A percentile compares a stretch with the other conserved stretches of the same genome.
These are phyloP conservation scores for Andrena minutula DNA, from an alignment of 2,888 invertebrate genomes.

Conservation along the genomic window DNA sequence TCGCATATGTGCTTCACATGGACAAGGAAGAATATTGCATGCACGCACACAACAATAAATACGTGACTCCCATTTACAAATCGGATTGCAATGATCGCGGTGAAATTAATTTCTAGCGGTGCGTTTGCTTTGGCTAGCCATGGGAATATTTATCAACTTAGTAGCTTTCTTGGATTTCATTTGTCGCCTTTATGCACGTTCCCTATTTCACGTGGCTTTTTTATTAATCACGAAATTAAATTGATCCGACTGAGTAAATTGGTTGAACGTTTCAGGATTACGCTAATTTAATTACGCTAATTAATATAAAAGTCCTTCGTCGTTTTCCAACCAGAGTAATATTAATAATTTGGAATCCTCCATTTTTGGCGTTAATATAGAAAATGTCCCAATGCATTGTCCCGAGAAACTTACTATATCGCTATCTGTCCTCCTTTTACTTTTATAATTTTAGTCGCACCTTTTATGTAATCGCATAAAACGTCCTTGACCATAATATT, in stretches of 20 bases:
- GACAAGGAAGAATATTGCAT: not conserved
- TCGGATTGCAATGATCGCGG: slow-evolving; percentile 30
- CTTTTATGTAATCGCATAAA: too few relatives aligned
- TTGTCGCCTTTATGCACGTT: too few relatives aligned
- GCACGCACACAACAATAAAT: slow-evolving; percentile 17
- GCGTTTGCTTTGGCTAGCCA: slow-evolving; percentile 4
- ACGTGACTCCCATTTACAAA: slow-evolving; percentile 40
- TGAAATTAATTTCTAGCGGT: slow-evolving; percentile 37
- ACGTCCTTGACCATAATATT: too few relatives aligned
- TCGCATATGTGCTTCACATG: not conserved
- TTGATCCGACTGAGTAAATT: too few relatives aligned
- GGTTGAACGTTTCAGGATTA: too few relatives aligned
- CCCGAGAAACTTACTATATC: not conserved
- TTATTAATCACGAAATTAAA: too few relatives aligned
- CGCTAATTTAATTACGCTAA: too few relatives aligned
- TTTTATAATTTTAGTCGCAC: not conserved
- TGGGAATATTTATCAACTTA: slow-evolving; percentile 28
- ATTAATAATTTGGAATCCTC: too few relatives aligned
- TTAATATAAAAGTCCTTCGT: too few relatives aligned
- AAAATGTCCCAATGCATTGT: not conserved
- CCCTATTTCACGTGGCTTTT: too few relatives aligned
- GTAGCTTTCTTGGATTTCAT: not conserved
- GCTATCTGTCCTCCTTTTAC: not conserved
- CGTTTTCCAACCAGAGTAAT: too few relatives aligned
- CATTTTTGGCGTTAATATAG: not conserved